Evolutionary conservation across 2,888 invertebrate species (phyloP).

Genomic region (Deroplatys truncata): DNA sequence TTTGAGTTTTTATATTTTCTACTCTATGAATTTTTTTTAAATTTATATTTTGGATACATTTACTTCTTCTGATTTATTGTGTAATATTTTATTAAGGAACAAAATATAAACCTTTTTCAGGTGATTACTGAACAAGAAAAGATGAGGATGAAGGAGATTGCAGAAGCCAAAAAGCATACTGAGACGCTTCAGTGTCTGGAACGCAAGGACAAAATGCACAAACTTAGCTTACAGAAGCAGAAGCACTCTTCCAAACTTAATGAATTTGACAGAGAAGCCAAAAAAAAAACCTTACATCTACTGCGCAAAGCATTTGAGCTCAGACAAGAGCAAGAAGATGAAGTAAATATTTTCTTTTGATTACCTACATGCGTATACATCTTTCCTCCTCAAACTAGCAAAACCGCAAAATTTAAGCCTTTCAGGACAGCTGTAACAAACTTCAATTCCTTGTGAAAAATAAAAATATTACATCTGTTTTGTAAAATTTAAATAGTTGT

Average conservation of each 20-base stretch:
- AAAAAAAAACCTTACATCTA: slow-evolving; percentile 47
- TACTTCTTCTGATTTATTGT: too few relatives aligned
- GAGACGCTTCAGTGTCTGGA: slow-evolving; percentile 13
- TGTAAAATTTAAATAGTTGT: too few relatives aligned
- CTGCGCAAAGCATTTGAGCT: slow-evolving; percentile 51
- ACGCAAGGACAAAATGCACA: slow-evolving; percentile 25
- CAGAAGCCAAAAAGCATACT: slow-evolving; percentile 18
- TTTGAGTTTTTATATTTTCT: too few relatives aligned
- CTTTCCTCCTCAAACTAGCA: too few relatives aligned
- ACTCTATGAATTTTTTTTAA: too few relatives aligned
- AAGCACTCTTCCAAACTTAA: not conserved
- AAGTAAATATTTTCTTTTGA: slow-evolving; percentile 36
- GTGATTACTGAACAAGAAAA: slow-evolving; percentile 48
- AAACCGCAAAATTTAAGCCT: too few relatives aligned
- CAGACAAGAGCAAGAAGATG: slow-evolving; percentile 57
- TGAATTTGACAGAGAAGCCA: slow-evolving; percentile 47
- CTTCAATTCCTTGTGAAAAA: too few relatives aligned
- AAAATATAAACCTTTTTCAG: slow-evolving; percentile 30
- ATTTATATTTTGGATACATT: too few relatives aligned
- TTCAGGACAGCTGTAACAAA: too few relatives aligned
- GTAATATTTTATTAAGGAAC: too few relatives aligned
- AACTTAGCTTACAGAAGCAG: not conserved
- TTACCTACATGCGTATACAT: too few relatives aligned
- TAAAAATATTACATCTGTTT: too few relatives aligned
- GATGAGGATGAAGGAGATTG: slow-evolving; percentile 43